Percentiles rank a stretch among this genome's conserved stretches.
Conservation (phyloP, 2,113 vertebrate genomes). For the Cygnus buccinator region DNA sequence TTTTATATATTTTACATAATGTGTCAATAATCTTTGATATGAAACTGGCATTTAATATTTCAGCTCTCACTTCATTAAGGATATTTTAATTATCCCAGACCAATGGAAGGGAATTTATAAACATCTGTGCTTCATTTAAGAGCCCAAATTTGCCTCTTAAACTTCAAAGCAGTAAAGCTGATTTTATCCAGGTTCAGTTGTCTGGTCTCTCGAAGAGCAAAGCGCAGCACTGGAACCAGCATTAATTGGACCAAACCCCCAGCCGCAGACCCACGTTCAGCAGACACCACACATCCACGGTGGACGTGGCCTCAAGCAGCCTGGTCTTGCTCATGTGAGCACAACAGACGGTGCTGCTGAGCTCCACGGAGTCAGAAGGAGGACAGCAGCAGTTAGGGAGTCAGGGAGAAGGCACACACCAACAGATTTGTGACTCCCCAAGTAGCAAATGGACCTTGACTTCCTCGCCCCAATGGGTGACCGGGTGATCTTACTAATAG, state of each 20-base stretch:
- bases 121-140: slow-evolving; percentile 72
- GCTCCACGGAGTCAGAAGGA: not conserved
- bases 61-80: slow-evolving; percentile 67
- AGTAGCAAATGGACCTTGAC: not conserved
- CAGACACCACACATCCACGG: fast-evolving
- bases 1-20: slow-evolving; percentile 57
- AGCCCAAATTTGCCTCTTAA: slow-evolving; percentile 64
- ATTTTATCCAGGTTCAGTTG: slow-evolving; percentile 71
- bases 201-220: slow-evolving; percentile 29
- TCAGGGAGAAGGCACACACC: not conserved
- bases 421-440: not conserved
- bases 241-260: not conserved
- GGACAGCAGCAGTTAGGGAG: not conserved
- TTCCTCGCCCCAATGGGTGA: not conserved
- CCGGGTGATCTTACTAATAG: not conserved
- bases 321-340: not conserved
- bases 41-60: slow-evolving; percentile 56
- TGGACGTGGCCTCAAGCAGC: not conserved
- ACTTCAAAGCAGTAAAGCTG: slow-evolving; percentile 68
- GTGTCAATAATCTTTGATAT: slow-evolving; percentile 58
- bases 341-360: not conserved
- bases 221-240: fast-evolving
- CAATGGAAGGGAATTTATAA: slow-evolving; percentile 62
- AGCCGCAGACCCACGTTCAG: not conserved
- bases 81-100: slow-evolving; percentile 66